Evolutionary conservation across 2,113 vertebrate genomes (phyloP).

Genomic region (Oryzias celebensis): DNA sequence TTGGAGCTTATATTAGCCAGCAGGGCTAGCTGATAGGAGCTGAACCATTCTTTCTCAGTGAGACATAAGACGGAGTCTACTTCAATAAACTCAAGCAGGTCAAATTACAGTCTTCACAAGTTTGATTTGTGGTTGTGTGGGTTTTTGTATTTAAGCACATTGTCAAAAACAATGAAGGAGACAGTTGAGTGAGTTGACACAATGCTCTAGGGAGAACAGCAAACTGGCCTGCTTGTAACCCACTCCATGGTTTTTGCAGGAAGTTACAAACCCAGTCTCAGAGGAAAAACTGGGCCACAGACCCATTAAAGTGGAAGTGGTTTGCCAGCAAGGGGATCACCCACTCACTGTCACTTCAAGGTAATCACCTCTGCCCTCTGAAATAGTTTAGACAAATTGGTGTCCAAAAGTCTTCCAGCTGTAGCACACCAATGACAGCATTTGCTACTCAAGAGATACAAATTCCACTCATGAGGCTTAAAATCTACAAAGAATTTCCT

Average conservation of each 20-base stretch:
- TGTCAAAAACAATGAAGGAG: conserved; percentile 61
- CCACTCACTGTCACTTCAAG: conserved; percentile 73
- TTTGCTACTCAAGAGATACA: conserved; percentile 26
- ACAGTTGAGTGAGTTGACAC: conserved; percentile 58
- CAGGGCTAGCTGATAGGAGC: not conserved
- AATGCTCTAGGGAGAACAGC: conserved; percentile 45
- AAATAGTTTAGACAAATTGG: conserved; percentile 45
- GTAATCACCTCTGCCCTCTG: conserved; percentile 65
- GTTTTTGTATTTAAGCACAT: conserved; percentile 66
- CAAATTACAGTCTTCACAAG: conserved; percentile 42
- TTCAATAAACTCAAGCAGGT: conserved; percentile 14
- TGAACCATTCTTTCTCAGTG: not conserved
- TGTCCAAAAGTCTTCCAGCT: conserved; percentile 20
- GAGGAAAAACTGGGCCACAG: conserved; percentile 60
- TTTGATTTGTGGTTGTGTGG: conserved; percentile 74
- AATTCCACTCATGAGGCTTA: conserved; percentile 3
- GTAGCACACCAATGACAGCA: conserved; percentile 24
- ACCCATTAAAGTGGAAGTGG: conserved; percentile 76
- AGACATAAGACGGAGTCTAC: conserved; percentile 9
- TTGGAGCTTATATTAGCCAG: too few species aligned
- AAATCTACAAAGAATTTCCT: not conserved
- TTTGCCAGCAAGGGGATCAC: conserved; percentile 62
- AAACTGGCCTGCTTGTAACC: conserved; percentile 52
- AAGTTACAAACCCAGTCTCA: conserved; percentile 63
- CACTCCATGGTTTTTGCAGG: conserved; percentile 70